These are phyloP conservation scores for Rhabdomys pumilio DNA, from an alignment of 2,797 vertebrate species.

Conservation along the genomic window DNA sequence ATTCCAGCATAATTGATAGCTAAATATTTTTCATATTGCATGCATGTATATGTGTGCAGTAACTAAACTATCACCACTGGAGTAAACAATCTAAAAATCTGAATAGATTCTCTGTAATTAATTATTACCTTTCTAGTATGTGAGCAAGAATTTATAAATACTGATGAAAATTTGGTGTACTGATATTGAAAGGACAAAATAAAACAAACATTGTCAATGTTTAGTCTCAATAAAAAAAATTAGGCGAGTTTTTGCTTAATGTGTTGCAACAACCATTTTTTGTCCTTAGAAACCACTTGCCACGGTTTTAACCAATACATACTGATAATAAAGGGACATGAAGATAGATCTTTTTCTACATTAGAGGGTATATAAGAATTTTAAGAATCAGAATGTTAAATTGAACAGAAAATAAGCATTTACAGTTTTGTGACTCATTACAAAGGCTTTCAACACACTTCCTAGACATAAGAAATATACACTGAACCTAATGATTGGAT, in stretches of 20 bases:
- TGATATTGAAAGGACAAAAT: background rate
- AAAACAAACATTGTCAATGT: background rate
- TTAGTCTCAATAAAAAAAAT: slow-evolving; percentile 21
- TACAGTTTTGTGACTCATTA: slow-evolving; percentile 68
- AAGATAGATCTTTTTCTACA: background rate
- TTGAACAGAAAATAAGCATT: slow-evolving; percentile 4
- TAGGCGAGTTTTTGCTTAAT: background rate
- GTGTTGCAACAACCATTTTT: background rate
- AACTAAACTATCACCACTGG: background rate
- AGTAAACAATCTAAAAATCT: slow-evolving; percentile 8
- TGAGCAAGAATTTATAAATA: background rate
- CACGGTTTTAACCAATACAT: slow-evolving; percentile 54
- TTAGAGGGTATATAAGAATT: background rate
- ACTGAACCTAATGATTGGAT: slow-evolving; percentile 78
- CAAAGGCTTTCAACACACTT: background rate
- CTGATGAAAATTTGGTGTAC: slow-evolving; percentile 16
- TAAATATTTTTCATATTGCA: background rate
- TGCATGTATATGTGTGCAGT: background rate
- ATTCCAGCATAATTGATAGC: background rate
- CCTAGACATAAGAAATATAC: slow-evolving; percentile 70
- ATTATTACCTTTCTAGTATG: slow-evolving; percentile 46
- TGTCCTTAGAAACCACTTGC: background rate
- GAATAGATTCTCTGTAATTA: background rate
- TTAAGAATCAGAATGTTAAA: slow-evolving; percentile 57
- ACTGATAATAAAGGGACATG: background rate